phyloP scores from a whole-genome alignment of 2,113 vertebrate genomes.

The Chionis minor region DNA sequence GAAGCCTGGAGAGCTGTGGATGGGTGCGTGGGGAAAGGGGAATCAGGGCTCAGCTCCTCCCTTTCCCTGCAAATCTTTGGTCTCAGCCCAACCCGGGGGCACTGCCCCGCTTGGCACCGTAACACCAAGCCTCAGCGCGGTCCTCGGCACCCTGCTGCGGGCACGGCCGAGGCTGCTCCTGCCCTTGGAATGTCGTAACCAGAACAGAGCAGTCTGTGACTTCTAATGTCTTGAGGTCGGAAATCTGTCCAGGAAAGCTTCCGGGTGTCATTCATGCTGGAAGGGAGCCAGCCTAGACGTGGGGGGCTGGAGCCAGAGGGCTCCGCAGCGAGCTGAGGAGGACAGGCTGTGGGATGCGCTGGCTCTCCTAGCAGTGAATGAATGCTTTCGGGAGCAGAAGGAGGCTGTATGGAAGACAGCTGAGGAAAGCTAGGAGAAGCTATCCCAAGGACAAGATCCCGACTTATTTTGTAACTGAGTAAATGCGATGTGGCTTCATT shows the following conservation, averaged over 20 bases:
- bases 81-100: neutral
- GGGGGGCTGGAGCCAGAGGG: neutral
- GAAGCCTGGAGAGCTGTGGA: too few relatives aligned
- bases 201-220: neutral
- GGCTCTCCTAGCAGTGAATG: neutral
- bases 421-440: neutral
- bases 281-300: neutral
- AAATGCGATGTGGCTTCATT: fast-evolving
- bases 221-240: neutral
- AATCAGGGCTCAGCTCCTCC: neutral
- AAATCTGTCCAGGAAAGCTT: neutral
- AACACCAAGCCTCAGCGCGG: neutral
- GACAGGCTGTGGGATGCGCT: neutral
- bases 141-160: too few relatives aligned
- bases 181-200: fast-evolving
- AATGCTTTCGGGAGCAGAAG: neutral
- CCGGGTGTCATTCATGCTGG: neutral
- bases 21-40: neutral
- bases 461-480: neutral
- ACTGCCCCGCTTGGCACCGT: fast-evolving
- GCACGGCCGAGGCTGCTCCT: fast-evolving
- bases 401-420: neutral
- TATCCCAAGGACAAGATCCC: neutral
- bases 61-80: neutral
- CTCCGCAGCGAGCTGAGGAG: neutral